phyloP scores from a whole-genome alignment of 2,797 vertebrate species.

The Mormyrus hasselquistii region DNA sequence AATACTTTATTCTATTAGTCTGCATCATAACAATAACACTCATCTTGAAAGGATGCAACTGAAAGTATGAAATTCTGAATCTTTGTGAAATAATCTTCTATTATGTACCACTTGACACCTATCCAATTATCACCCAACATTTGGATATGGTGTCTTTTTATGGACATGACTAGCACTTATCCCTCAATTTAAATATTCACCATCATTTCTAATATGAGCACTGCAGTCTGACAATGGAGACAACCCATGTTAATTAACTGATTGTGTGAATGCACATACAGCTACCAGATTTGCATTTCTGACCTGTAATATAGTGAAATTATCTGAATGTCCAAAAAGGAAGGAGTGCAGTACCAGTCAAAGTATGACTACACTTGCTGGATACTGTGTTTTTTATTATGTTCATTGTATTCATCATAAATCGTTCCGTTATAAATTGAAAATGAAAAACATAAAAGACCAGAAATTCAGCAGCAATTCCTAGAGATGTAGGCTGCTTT shows the following conservation, averaged over 20 bases:
- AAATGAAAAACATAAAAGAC: background rate
- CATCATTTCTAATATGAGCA: background rate
- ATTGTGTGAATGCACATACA: background rate
- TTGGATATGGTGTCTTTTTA: background rate
- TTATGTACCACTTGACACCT: background rate
- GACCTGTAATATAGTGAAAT: background rate
- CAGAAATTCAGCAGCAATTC: too few relatives aligned
- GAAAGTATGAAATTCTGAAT: background rate
- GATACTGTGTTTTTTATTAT: background rate
- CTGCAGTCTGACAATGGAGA: background rate
- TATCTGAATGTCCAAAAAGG: background rate
- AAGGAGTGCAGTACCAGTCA: background rate
- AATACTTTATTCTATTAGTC: background rate
- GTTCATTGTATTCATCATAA: background rate
- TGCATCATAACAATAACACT: background rate
- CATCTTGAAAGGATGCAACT: background rate
- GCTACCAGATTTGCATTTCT: background rate
- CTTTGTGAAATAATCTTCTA: background rate
- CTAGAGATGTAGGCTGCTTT: background rate
- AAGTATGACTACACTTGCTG: background rate
- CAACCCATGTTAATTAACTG: background rate
- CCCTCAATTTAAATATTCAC: background rate
- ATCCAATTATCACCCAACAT: background rate
- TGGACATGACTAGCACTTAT: background rate
- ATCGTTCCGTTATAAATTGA: background rate